phyloP scores from a whole-genome alignment of 2,797 vertebrate genomes.

The Sebastes nivosus region DNA sequence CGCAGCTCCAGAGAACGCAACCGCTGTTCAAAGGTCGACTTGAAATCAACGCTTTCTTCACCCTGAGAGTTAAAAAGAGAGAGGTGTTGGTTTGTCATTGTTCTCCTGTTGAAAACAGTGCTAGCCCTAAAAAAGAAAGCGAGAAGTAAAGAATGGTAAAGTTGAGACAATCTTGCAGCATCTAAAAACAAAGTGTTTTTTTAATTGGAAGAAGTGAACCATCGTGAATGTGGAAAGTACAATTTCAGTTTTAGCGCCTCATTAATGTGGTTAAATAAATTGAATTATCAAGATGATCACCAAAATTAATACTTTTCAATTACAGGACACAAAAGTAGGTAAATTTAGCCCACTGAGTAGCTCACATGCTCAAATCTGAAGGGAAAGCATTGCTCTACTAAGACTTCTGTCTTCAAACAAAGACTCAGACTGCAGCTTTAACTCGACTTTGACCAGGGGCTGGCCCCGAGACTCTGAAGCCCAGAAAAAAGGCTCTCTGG shows the following conservation, averaged over 20 bases:
- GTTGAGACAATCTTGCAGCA: not conserved
- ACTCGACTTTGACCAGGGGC: not conserved
- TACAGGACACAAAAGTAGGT: not conserved
- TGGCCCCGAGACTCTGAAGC: not conserved
- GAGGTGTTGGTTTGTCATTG: not conserved
- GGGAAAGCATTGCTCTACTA: not conserved
- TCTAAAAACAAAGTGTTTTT: not conserved
- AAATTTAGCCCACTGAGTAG: not conserved
- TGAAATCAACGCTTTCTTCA: slow-evolving; percentile 64
- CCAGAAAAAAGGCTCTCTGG: not conserved
- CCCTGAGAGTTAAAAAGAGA: slow-evolving; percentile 51
- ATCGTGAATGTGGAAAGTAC: accelerated
- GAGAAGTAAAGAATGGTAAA: not conserved
- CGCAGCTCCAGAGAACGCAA: slow-evolving; percentile 79
- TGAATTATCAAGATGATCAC: not conserved
- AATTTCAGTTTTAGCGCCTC: not conserved
- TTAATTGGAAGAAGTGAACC: too few relatives aligned
- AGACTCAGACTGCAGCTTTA: not conserved
- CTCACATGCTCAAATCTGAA: not conserved
- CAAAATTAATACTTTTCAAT: not conserved
- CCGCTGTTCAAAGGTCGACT: slow-evolving; percentile 72
- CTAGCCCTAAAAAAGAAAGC: not conserved
- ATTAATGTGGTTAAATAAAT: too few relatives aligned
- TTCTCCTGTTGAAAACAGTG: not conserved
- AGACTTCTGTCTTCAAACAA: not conserved